A percentile compares a stretch with the other conserved stretches of the same genome.
Evolutionary conservation across 2,113 vertebrate species (phyloP).

Genomic region (Origma solitaria): DNA sequence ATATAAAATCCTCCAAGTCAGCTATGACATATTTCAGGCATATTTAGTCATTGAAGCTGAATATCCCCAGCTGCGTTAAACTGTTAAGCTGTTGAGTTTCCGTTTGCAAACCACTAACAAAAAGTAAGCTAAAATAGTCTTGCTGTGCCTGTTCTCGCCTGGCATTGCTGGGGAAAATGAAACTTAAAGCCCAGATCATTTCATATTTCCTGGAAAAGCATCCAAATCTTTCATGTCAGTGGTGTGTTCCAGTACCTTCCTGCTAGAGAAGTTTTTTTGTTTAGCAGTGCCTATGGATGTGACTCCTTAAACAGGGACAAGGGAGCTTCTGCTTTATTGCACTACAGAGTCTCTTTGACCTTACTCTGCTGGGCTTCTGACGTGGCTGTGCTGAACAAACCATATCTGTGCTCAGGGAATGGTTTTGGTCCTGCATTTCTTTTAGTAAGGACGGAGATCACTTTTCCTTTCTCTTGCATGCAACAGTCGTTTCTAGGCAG

Average conservation of each 20-base stretch:
- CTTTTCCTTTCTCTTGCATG: not conserved
- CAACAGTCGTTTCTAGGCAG: not conserved
- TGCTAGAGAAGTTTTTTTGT: not conserved
- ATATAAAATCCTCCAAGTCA: slow-evolving; percentile 17
- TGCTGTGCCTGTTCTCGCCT: slow-evolving; percentile 44
- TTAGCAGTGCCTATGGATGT: not conserved
- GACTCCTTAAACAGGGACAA: not conserved
- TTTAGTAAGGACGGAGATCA: not conserved
- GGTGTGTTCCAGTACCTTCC: not conserved
- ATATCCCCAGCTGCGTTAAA: slow-evolving; percentile 56
- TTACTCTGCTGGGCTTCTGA: not conserved
- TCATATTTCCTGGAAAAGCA: not conserved
- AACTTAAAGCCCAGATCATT: not conserved
- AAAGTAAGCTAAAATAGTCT: slow-evolving; percentile 25
- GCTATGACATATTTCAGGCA: not conserved
- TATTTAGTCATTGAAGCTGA: slow-evolving; percentile 40
- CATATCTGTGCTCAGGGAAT: not conserved
- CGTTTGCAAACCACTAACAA: slow-evolving; percentile 7
- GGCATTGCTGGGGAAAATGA: not conserved
- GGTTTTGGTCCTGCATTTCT: not conserved
- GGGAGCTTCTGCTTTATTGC: not conserved
- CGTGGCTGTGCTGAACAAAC: not conserved
- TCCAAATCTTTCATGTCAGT: not conserved
- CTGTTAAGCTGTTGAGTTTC: slow-evolving; percentile 39
- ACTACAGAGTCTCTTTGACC: not conserved